phyloP scores from a whole-genome alignment of 2,888 invertebrate species.

The Zaprionus bogoriensis region DNA sequence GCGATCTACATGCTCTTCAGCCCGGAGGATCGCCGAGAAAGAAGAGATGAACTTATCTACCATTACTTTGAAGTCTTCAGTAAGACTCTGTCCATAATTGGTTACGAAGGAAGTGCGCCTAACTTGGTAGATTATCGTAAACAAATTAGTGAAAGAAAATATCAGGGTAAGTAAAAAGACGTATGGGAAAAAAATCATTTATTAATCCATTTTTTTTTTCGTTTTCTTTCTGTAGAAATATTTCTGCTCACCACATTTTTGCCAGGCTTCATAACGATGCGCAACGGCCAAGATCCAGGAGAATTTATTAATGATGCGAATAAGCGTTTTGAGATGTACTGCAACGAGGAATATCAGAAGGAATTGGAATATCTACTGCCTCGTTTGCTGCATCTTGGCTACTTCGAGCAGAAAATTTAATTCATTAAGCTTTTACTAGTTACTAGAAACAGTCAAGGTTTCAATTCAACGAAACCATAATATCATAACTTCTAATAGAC shows the following conservation, averaged over 20 bases:
- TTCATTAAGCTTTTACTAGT: too few relatives aligned
- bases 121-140: constrained; percentile 43
- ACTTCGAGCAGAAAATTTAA: too few relatives aligned
- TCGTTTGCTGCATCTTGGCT: constrained; percentile 52
- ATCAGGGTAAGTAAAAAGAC: constrained; percentile 47
- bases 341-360: constrained; percentile 4
- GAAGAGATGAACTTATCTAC: constrained; percentile 53
- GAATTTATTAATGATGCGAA: constrained; percentile 5
- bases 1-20: constrained; percentile 57
- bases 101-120: constrained; percentile 51
- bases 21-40: constrained; percentile 36
- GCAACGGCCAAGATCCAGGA: not conserved
- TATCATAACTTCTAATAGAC: too few relatives aligned
- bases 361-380: constrained; percentile 38
- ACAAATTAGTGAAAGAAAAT: constrained; percentile 43
- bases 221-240: too few relatives aligned
- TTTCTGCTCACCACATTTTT: constrained; percentile 23
- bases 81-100: constrained; percentile 51
- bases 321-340: not conserved
- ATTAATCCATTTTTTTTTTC: too few relatives aligned
- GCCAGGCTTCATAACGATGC: constrained; percentile 13
- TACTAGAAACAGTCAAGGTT: too few relatives aligned
- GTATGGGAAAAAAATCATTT: not conserved
- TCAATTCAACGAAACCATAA: too few relatives aligned
- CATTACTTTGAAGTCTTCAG: constrained; percentile 57